Percentiles rank a stretch among this genome's conserved stretches.
phyloP scores from a whole-genome alignment of 2,888 invertebrate genomes.

The Choristoneura rosaceana region DNA sequence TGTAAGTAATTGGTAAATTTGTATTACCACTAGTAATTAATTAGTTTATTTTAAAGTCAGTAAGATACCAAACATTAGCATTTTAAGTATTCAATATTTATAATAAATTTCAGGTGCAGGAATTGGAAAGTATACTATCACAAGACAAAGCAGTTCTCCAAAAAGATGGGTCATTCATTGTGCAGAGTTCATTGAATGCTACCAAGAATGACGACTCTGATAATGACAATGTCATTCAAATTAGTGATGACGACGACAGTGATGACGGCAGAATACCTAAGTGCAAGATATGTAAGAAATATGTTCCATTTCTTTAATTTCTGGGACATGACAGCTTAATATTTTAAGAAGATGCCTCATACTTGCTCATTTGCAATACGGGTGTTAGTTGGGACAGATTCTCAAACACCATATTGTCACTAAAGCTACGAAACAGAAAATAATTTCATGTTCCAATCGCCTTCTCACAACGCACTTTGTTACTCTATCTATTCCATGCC shows the following conservation, averaged over 20 bases:
- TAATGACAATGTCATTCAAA: slow-evolving; percentile 77
- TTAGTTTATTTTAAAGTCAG: no score
- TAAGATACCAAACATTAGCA: not conserved
- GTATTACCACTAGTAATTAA: no score
- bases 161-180: slow-evolving; percentile 87
- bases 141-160: slow-evolving; percentile 87
- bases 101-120: slow-evolving; percentile 79
- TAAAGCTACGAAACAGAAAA: no score
- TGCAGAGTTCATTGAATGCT: slow-evolving; percentile 55
- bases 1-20: no score
- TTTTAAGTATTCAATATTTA: not conserved
- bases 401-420: no score
- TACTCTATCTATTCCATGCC: no score
- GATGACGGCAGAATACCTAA: slow-evolving; percentile 60
- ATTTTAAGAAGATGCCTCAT: no score
- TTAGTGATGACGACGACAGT: slow-evolving; percentile 80
- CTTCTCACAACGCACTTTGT: no score
- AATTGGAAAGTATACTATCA: slow-evolving; percentile 83
- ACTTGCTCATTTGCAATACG: no score
- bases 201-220: slow-evolving; percentile 54
- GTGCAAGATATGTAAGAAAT: slow-evolving; percentile 78
- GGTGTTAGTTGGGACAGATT: no score
- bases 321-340: no score
- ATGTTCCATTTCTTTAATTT: not conserved
- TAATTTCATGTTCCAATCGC: no score